phyloP scores from a whole-genome alignment of 2,113 vertebrate species.

The Neodontobutis hainanensis region DNA sequence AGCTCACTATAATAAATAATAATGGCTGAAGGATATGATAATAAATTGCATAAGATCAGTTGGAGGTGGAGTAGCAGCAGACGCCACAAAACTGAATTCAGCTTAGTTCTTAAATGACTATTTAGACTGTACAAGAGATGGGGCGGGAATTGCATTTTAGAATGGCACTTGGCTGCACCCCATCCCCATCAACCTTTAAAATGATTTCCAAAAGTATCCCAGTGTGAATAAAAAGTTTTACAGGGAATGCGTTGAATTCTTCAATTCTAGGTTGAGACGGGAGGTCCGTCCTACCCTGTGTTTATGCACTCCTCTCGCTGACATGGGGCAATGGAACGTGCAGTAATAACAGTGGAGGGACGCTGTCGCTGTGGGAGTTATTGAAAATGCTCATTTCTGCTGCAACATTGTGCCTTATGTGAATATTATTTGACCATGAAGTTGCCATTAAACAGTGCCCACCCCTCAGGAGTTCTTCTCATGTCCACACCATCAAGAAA shows the following conservation, averaged over 20 bases:
- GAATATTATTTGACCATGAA: slow-evolving; percentile 59
- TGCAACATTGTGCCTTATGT: slow-evolving; percentile 48
- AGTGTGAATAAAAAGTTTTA: slow-evolving; percentile 27
- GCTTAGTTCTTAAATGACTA: neutral
- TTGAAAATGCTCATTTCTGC: slow-evolving; percentile 62
- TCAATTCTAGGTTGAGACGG: slow-evolving; percentile 54
- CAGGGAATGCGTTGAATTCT: slow-evolving; percentile 48
- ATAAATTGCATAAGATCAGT: neutral
- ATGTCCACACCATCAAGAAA: slow-evolving; percentile 15
- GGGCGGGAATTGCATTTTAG: neutral
- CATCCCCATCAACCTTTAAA: neutral
- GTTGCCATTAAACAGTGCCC: slow-evolving; percentile 1
- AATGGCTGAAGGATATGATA: slow-evolving; percentile 19
- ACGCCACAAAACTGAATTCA: neutral
- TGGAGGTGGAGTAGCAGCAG: neutral
- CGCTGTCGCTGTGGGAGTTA: slow-evolving; percentile 60
- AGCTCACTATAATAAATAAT: slow-evolving; percentile 39
- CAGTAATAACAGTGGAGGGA: slow-evolving; percentile 75
- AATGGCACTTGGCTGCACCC: neutral
- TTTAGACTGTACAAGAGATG: neutral
- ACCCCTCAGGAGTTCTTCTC: neutral
- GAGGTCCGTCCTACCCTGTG: slow-evolving; percentile 68
- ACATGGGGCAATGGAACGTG: slow-evolving; percentile 67
- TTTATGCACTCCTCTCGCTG: slow-evolving; percentile 69
- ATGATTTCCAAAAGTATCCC: slow-evolving; percentile 8